Evolutionary conservation across 2,888 invertebrate genomes (phyloP).

Genomic region (Physocephala rufipes): DNA sequence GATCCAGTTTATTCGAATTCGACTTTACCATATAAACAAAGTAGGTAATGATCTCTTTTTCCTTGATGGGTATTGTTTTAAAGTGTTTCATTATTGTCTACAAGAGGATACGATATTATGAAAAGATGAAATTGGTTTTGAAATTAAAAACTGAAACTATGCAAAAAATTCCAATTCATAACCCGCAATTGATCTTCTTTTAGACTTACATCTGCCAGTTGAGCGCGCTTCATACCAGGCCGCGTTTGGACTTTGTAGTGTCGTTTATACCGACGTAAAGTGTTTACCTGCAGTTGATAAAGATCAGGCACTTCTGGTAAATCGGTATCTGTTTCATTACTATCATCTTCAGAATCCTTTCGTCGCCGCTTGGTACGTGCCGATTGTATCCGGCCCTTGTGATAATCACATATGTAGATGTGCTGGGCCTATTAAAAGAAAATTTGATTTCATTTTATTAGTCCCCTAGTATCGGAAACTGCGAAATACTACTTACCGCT

Average conservation of each 20-base stretch:
- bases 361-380: conserved; percentile 91
- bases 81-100: conserved; percentile 96
- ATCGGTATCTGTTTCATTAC: conserved; percentile 92
- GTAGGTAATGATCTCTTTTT: conserved; percentile 93
- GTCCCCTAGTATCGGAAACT: neutral
- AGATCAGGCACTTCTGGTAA: conserved; percentile 90
- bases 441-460: neutral
- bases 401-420: conserved; percentile 96
- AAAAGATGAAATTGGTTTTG: no score
- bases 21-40: conserved; percentile 97
- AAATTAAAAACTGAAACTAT: no score
- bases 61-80: conserved; percentile 91
- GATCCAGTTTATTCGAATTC: conserved; percentile 69
- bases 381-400: conserved; percentile 95
- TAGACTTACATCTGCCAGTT: conserved; percentile 87
- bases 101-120: conserved; percentile 49
- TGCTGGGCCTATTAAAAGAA: conserved; percentile 81
- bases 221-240: conserved; percentile 93
- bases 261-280: conserved; percentile 91
- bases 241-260: conserved; percentile 92
- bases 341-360: conserved; percentile 94
- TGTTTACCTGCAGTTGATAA: conserved; percentile 91
- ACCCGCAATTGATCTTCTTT: no score
- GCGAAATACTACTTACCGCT: conserved; percentile 66
- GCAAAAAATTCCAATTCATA: no score